Base-by-base conservation (phyloP, 2,888 invertebrate species). In the Melanotus villosus region DNA sequence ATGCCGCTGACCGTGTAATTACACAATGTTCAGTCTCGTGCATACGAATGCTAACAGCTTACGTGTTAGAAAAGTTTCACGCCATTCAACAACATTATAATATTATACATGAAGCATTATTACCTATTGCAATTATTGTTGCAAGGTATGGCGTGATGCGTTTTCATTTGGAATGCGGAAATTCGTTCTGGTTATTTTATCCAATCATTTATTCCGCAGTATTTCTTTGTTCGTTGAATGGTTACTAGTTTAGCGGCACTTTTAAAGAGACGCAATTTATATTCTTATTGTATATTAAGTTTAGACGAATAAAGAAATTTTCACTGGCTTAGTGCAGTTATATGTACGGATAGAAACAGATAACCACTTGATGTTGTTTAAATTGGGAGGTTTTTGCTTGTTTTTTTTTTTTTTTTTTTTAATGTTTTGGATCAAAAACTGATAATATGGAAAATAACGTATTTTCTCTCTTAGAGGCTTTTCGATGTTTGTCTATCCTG, bases 31-130 rank as follows among this genome's bases (percentile, higher is more conserved):
- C 57, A 59, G 43, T 65, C 57, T 65, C 58, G 32, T 57, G 47
- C 45, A 59, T 67, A 60, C 59, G 38, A 58, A 67, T 54, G 67
- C 67, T 52, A 54, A 60, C 59, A 54, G 45, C 34, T 21, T 68
- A 68, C 62, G 47, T 57, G 45, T 59, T 58, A 52, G 36, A 71
- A 68, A 71, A 64, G 52, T 68, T 71, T 71, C 71, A 71, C 71
- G 71, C 68, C 56, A 68, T 63, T 63, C 68, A 68, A 41, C 32
- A 23, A 50, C 65, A 65, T 64, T 58, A 64, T 71, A 68, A 71
- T 56, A 68, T 68, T 63, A 57, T 63, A 68, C 41, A 56, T 18
- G 43, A 47, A 50, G 54, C 47, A 26, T 26, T 56, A 67, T 52
- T 54, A 52, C 52, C 58, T 58, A 58, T 58, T 43, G 58, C 47